Evolutionary conservation across 2,797 vertebrate species (phyloP).

Genomic region (Rhinatrema bivittatum): DNA sequence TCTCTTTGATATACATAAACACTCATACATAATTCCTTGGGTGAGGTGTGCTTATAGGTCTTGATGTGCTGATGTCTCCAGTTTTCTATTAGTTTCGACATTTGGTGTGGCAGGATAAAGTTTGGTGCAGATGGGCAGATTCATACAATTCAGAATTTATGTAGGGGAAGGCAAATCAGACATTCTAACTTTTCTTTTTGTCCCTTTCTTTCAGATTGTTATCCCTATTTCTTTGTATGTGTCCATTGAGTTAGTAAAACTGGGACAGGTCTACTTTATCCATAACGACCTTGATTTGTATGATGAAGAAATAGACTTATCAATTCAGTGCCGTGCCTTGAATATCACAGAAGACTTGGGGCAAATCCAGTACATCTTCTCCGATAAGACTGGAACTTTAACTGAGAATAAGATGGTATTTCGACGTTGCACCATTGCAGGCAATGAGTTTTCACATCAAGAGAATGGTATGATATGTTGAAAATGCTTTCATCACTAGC

Average conservation of each 20-base stretch:
- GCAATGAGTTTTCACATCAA: constrained; percentile 81
- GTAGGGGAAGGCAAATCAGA: too few relatives aligned
- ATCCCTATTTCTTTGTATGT: constrained; percentile 91
- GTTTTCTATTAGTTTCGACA: too few relatives aligned
- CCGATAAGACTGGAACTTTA: constrained; percentile 93
- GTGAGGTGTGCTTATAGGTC: too few relatives aligned
- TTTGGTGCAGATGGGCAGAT: too few relatives aligned
- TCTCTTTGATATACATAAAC: too few relatives aligned
- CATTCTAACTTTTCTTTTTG: background rate
- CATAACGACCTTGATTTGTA: constrained; percentile 83
- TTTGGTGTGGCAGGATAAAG: too few relatives aligned
- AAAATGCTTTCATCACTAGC: background rate
- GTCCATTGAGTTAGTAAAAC: constrained; percentile 87
- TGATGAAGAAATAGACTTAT: constrained; percentile 66
- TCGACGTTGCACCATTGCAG: constrained; percentile 77
- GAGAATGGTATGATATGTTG: constrained; percentile 73
- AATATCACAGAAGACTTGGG: constrained; percentile 94
- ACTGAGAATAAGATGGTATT: constrained; percentile 98
- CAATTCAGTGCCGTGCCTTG: constrained; percentile 79
- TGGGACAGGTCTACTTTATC: constrained; percentile 85
- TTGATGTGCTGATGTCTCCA: too few relatives aligned
- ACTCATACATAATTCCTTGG: too few relatives aligned
- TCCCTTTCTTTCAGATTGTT: constrained; percentile 63
- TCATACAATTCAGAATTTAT: too few relatives aligned
- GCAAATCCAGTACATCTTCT: constrained; percentile 89